phyloP scores from a whole-genome alignment of 1,140 invertebrate species.

The Microplitis demolitor region DNA sequence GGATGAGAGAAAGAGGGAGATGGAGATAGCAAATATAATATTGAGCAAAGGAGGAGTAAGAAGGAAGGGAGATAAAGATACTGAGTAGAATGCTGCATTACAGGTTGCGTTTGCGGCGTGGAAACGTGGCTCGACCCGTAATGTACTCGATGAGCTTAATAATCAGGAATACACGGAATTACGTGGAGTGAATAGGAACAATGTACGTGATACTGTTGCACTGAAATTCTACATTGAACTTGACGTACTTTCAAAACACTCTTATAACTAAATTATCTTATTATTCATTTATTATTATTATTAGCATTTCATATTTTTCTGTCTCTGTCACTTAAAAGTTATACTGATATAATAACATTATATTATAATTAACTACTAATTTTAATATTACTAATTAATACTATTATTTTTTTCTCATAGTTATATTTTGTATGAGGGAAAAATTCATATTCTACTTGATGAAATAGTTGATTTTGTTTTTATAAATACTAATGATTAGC shows the following conservation, averaged over 20 bases:
- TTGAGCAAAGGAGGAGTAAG: no score
- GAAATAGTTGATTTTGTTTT: no score
- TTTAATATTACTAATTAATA: no score
- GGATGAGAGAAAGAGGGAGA: not conserved
- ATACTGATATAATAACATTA: no score
- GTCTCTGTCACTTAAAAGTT: no score
- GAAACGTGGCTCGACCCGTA: slow-evolving; percentile 21
- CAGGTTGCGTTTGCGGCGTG: slow-evolving; percentile 29
- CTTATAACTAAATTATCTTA: slow-evolving; percentile 10
- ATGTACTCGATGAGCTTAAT: slow-evolving; percentile 38
- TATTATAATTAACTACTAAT: no score
- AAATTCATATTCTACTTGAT: no score
- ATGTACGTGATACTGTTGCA: slow-evolving; percentile 31
- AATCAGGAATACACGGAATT: slow-evolving; percentile 37
- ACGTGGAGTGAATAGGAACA: slow-evolving; percentile 33
- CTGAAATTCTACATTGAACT: slow-evolving; percentile 11
- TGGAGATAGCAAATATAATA: not conserved
- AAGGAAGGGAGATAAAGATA: not conserved
- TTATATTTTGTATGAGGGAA: no score
- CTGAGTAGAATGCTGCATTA: slow-evolving; percentile 17
- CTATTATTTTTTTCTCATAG: no score
- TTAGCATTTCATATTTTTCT: no score
- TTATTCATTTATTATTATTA: not conserved
- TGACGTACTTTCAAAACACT: not conserved
- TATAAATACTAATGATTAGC: no score